Evolutionary conservation across 2,797 vertebrate genomes (phyloP), one percentile per base, ranked within the genome.

Genomic region (Cottoperca gobio): DNA sequence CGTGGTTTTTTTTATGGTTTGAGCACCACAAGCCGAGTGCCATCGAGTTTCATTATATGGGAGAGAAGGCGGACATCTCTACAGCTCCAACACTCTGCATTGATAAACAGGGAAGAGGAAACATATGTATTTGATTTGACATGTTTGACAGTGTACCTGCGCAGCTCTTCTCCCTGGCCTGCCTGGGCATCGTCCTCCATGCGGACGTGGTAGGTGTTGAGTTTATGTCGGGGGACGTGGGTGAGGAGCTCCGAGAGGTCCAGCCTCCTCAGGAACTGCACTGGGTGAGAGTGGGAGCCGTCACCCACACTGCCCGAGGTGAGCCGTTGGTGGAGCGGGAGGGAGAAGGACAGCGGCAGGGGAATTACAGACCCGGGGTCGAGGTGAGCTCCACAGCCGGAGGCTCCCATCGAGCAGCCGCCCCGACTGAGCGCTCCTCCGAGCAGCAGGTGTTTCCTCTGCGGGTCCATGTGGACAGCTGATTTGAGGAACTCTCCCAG

Each of bases 121-220:
- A n/a, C n/a, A n/a, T n/a, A n/a, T n/a, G n/a, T n/a, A n/a, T n/a
- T n/a, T n/a, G n/a, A n/a, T n/a, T n/a, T n/a, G n/a, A n/a, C 31
- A 16, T 10, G 46, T 49, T 55, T 54, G 4, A 8, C 39, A 5
- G 21, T 8, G 28, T 70, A 96, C 95, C 98, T 99, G 82, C 98
- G 95, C 52, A 99, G 96, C 83, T 99, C 98, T 91, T 99, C 98
- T 59, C 98, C 98, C 95, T 99, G 98, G 73, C 98, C 98, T 10
- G 96, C 96, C 80, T 99, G 97, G 66, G 98, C 97, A 8, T 99
- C 98, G 0, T 99, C 98, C 93, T 99, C 98, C 98, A 99, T 99
- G 62, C 98, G 95, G 64, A 99, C 98, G 0, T 99, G 98, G 91
- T 99, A 99, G 71, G 98, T 99, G 95, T 99, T 99, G 87, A 99